Evolutionary conservation across 2,113 vertebrate species (phyloP).

Genomic region (Oreocharis arfaki): DNA sequence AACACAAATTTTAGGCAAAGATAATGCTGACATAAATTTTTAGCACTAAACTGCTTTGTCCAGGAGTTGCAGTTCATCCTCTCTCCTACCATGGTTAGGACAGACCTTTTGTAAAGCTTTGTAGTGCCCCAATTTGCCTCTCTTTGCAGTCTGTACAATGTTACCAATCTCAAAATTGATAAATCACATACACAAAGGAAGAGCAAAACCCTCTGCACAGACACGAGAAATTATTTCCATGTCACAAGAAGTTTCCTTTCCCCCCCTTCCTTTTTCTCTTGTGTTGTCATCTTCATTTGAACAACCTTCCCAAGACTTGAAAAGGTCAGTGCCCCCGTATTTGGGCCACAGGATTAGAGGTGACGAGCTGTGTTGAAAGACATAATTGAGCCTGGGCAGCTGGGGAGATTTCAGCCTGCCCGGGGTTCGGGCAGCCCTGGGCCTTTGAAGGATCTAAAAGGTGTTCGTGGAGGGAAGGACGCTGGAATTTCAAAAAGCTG

Average conservation of each 20-base stretch:
- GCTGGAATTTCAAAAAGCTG: slow-evolving; percentile 44
- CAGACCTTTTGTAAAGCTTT: neutral
- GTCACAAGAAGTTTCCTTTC: neutral
- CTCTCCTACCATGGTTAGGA: neutral
- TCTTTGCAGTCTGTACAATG: neutral
- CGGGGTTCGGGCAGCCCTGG: neutral
- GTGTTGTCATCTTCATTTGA: slow-evolving; percentile 12
- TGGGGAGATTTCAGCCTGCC: neutral
- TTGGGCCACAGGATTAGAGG: neutral
- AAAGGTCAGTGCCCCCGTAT: slow-evolving; percentile 22
- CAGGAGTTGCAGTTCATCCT: neutral
- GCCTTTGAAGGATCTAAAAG: slow-evolving; percentile 28
- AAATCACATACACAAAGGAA: neutral
- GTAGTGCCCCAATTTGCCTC: neutral
- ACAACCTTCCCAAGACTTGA: slow-evolving; percentile 8
- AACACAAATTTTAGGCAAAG: neutral
- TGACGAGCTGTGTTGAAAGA: slow-evolving; percentile 26
- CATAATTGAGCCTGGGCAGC: slow-evolving; percentile 1
- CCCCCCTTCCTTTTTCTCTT: neutral
- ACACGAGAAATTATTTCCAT: neutral
- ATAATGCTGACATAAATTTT: neutral
- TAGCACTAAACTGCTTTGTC: neutral
- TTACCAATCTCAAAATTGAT: neutral
- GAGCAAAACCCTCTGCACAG: neutral
- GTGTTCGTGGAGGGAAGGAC: neutral